A percentile compares a stretch with the other conserved stretches of the same genome.
Conservation (phyloP, 2,888 invertebrate species). For the Chymomyza amoena region DNA sequence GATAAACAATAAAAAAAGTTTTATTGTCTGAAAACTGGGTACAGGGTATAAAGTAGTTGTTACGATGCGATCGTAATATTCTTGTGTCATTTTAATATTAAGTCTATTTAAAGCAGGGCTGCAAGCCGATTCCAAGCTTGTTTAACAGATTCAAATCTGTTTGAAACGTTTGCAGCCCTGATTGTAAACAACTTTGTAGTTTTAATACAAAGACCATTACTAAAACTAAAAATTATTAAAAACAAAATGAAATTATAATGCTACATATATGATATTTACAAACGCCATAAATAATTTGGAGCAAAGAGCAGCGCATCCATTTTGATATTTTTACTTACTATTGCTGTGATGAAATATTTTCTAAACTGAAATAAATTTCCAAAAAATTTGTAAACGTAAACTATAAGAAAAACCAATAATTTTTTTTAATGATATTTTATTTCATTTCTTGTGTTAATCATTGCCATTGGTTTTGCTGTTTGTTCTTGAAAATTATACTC, state of each 20-base stretch:
- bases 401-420: background rate
- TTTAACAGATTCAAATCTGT: no score
- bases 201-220: background rate
- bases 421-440: constrained; percentile 30
- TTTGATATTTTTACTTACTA: background rate
- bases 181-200: background rate
- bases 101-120: background rate
- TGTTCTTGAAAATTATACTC: constrained; percentile 50
- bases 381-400: background rate
- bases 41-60: background rate
- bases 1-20: background rate
- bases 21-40: background rate
- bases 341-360: background rate
- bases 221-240: background rate
- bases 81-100: background rate
- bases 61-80: background rate
- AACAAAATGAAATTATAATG: background rate
- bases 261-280: background rate
- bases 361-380: background rate
- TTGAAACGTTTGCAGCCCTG: no score
- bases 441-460: constrained; percentile 51
- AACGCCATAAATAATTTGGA: background rate
- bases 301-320: background rate
- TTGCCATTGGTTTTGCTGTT: constrained; percentile 41
- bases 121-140: no score